A percentile compares a stretch with the other conserved stretches of the same genome.
Conservation (phyloP, 2,888 invertebrate genomes). For the Boloria euphrosyne region DNA sequence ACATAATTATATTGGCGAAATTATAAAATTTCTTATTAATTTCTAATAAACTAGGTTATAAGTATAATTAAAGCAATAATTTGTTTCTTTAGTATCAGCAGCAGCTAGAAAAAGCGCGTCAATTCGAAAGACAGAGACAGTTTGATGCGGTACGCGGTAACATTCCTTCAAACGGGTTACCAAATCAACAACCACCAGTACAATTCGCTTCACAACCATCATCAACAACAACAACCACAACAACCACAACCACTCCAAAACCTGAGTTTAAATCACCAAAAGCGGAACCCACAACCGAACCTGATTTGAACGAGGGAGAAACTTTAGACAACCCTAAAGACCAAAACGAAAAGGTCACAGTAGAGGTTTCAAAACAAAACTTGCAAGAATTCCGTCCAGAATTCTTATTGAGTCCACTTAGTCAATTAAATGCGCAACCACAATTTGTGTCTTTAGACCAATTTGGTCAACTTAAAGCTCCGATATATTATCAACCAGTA, state of each 20-base stretch:
- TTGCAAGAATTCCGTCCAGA: slow-evolving; percentile 72
- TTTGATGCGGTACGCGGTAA: slow-evolving; percentile 50
- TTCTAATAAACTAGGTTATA: not conserved
- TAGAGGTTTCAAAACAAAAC: slow-evolving; percentile 71
- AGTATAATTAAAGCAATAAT: not conserved
- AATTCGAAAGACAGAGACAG: slow-evolving; percentile 66
- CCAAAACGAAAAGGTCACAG: slow-evolving; percentile 56
- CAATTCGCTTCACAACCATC: slow-evolving; percentile 60
- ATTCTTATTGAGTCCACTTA: slow-evolving; percentile 63
- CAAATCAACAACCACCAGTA: slow-evolving; percentile 56
- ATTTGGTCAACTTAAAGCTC: slow-evolving; percentile 56
- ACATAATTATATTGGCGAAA: too few species aligned
- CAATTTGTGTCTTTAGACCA: slow-evolving; percentile 62
- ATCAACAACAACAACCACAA: slow-evolving; percentile 46
- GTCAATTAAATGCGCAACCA: slow-evolving; percentile 65
- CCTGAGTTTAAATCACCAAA: slow-evolving; percentile 46
- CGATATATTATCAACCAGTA: slow-evolving; percentile 55
- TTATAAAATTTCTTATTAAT: too few species aligned
- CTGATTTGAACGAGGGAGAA: slow-evolving; percentile 62
- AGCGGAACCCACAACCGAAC: slow-evolving; percentile 57
- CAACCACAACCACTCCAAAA: slow-evolving; percentile 34
- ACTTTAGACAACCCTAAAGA: slow-evolving; percentile 49
- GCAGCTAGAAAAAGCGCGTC: slow-evolving; percentile 65
- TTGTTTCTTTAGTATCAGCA: slow-evolving; percentile 57
- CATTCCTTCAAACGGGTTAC: slow-evolving; percentile 48